Conservation (phyloP, 1,140 invertebrate genomes). For the Drosophila subobscura region DNA sequence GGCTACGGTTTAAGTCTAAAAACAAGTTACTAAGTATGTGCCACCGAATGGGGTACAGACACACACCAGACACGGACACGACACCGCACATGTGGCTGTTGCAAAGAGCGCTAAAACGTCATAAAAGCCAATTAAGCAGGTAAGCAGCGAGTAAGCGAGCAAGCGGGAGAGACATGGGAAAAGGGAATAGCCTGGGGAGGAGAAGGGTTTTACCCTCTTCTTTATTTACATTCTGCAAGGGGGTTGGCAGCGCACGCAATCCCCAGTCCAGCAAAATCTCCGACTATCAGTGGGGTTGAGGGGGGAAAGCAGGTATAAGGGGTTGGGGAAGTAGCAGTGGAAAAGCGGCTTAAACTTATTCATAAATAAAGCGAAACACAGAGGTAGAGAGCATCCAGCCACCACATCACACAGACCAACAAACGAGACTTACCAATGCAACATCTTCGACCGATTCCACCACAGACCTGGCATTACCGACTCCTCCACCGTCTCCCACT, state of each 20-base stretch:
- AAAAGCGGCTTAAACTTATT: slow-evolving; percentile 74
- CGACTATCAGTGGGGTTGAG: neutral
- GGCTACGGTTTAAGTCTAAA: slow-evolving; percentile 11
- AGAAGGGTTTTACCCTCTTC: neutral
- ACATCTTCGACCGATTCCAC: slow-evolving; percentile 54
- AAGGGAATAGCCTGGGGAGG: slow-evolving; percentile 32
- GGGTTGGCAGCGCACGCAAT: too few species aligned
- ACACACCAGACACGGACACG: slow-evolving; percentile 28
- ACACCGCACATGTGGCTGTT: slow-evolving; percentile 31
- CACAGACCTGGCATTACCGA: slow-evolving; percentile 39
- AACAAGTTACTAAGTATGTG: slow-evolving; percentile 53
- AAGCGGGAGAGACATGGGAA: slow-evolving; percentile 4
- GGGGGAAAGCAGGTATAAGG: slow-evolving; percentile 64
- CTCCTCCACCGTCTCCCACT: slow-evolving; percentile 19
- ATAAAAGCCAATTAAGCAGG: slow-evolving; percentile 82
- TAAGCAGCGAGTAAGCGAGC: slow-evolving; percentile 54
- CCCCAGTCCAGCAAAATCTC: too few species aligned
- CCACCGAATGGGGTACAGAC: slow-evolving; percentile 46
- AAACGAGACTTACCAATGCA: slow-evolving; percentile 71
- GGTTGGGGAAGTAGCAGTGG: slow-evolving; percentile 27
- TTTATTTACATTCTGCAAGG: slow-evolving; percentile 52
- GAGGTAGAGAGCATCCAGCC: slow-evolving; percentile 33
- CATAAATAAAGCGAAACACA: slow-evolving; percentile 48
- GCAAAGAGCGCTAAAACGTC: slow-evolving; percentile 75
- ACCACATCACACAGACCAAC: slow-evolving; percentile 33